phyloP scores from a whole-genome alignment of 2,113 vertebrate species.

The Hepsetus odoe region DNA sequence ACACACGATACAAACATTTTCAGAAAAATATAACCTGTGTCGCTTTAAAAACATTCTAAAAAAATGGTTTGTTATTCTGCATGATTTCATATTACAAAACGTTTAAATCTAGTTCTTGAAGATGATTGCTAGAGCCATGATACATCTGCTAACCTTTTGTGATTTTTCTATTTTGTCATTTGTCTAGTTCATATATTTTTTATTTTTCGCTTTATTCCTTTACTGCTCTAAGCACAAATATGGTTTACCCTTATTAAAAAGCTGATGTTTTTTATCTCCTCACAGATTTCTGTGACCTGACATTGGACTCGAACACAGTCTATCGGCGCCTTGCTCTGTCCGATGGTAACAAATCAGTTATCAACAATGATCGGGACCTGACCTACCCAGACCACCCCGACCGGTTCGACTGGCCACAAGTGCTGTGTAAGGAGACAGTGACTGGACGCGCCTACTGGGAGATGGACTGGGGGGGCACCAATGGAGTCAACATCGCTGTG shows the following conservation, averaged over 20 bases:
- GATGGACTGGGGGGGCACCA: conserved; percentile 36
- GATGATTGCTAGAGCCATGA: not conserved
- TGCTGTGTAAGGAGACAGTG: conserved; percentile 36
- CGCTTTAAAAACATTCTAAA: too few species aligned
- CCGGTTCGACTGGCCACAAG: conserved; percentile 43
- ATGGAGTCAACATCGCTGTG: conserved; percentile 32
- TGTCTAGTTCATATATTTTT: too few species aligned
- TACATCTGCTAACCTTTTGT: not conserved
- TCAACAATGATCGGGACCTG: conserved; percentile 22
- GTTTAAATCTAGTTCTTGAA: not conserved
- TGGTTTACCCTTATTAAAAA: not conserved
- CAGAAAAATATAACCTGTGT: too few species aligned
- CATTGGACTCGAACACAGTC: conserved; percentile 42
- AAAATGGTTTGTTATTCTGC: too few species aligned
- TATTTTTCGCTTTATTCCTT: not conserved
- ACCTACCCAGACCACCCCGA: conserved; percentile 39
- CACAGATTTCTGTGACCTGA: conserved; percentile 42
- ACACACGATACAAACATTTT: too few species aligned
- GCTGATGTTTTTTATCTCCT: not conserved
- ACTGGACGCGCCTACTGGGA: conserved; percentile 47
- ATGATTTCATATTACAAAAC: too few species aligned
- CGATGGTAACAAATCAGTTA: conserved; percentile 9
- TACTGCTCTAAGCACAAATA: too few species aligned
- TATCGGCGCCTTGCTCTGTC: conserved; percentile 33
- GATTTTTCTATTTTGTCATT: too few species aligned